A percentile compares a stretch with the other conserved stretches of the same genome.
These are phyloP conservation scores for Bombus turneri DNA, from an alignment of 1,140 invertebrate species.

Conservation along the genomic window DNA sequence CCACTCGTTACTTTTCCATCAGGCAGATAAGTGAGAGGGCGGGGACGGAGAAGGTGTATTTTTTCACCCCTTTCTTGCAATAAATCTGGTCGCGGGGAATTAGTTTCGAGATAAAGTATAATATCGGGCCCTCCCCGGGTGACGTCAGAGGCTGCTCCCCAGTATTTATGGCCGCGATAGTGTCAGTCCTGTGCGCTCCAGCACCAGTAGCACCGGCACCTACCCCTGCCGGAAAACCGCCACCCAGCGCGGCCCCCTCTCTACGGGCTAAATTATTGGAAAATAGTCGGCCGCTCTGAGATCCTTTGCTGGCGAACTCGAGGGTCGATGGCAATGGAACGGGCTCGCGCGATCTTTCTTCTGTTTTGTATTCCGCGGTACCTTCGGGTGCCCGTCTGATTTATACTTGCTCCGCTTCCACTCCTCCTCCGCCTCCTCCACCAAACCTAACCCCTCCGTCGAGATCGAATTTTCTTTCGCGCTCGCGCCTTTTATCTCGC, in stretches of 20 bases:
- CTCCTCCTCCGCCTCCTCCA: not conserved
- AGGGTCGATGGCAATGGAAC: not conserved
- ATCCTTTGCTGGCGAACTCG: constrained; percentile 52
- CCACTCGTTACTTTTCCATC: constrained; percentile 69
- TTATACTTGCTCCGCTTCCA: constrained; percentile 59
- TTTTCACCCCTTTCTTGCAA: constrained; percentile 78
- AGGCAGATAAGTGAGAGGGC: constrained; percentile 68
- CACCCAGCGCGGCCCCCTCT: constrained; percentile 38
- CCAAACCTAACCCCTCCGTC: not conserved
- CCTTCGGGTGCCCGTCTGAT: constrained; percentile 69
- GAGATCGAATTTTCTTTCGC: constrained; percentile 65
- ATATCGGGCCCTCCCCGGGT: constrained; percentile 77
- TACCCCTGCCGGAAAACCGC: constrained; percentile 61
- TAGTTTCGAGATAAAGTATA: constrained; percentile 80
- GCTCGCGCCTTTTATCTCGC: constrained; percentile 47
- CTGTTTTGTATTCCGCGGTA: constrained; percentile 76
- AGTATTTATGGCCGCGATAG: constrained; percentile 78
- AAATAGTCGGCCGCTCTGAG: constrained; percentile 73
- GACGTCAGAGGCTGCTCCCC: constrained; percentile 77
- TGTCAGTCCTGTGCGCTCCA: constrained; percentile 75
- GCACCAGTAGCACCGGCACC: constrained; percentile 45
- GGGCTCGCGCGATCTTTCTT: constrained; percentile 65
- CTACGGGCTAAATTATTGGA: constrained; percentile 75
- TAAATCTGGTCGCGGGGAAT: constrained; percentile 79
- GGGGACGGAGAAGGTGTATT: constrained; percentile 64